A percentile compares a stretch with the other conserved stretches of the same genome.
Evolutionary conservation across 2,113 vertebrate species (phyloP).

Genomic region (Phrynosoma platyrhinos): DNA sequence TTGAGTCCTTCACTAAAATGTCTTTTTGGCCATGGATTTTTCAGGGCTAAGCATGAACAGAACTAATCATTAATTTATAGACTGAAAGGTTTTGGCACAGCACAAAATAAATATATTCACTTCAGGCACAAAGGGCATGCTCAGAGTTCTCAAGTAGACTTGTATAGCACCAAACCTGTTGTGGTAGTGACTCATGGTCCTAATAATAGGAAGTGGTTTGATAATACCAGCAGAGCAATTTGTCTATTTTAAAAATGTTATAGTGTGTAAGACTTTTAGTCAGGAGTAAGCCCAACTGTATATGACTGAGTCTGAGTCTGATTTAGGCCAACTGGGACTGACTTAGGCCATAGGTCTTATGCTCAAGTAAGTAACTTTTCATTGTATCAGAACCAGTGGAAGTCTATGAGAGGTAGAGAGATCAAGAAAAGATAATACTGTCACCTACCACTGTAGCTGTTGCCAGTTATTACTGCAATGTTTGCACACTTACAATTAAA

Average conservation of each 20-base stretch:
- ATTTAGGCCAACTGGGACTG: not conserved
- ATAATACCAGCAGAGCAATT: not conserved
- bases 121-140: not conserved
- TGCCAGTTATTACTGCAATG: too few species aligned
- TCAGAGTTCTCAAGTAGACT: not conserved
- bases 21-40: too few species aligned
- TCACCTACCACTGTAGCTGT: too few species aligned
- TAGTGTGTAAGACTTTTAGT: not conserved
- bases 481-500: not conserved
- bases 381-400: too few species aligned
- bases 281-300: not conserved
- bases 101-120: not conserved
- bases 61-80: not conserved
- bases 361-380: not conserved
- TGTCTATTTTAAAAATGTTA: not conserved
- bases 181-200: too few species aligned
- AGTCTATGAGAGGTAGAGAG: not conserved
- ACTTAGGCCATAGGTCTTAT: not conserved
- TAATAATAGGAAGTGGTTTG: not conserved
- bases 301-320: not conserved
- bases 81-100: not conserved
- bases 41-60: not conserved
- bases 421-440: not conserved
- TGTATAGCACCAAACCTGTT: not conserved
- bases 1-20: too few species aligned